Conservation (phyloP, 2,888 invertebrate species). For the Podabrus alpinus region DNA sequence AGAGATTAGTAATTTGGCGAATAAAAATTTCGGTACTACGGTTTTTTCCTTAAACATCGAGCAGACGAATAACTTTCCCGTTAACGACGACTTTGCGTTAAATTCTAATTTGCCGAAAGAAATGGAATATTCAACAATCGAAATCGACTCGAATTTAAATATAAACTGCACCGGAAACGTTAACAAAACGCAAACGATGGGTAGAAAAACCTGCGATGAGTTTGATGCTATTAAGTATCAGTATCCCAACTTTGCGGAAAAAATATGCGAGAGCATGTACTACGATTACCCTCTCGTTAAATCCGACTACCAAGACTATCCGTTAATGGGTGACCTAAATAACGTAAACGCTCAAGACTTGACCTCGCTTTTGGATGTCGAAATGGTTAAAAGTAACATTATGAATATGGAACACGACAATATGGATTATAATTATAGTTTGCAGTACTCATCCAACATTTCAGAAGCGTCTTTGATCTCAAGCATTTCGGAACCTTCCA, state of each 20-base stretch:
- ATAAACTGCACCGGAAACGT: slow-evolving; percentile 42
- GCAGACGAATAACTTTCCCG: slow-evolving; percentile 11
- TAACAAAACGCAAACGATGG: slow-evolving; percentile 44
- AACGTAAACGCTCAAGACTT: slow-evolving; percentile 58
- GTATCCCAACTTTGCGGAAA: slow-evolving; percentile 47
- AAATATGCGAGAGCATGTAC: slow-evolving; percentile 53
- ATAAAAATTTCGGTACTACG: slow-evolving; percentile 7
- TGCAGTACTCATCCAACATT: slow-evolving; percentile 33
- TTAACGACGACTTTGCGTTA: slow-evolving; percentile 20
- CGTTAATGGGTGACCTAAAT: slow-evolving; percentile 51
- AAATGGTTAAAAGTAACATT: slow-evolving; percentile 54
- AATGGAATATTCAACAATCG: slow-evolving; percentile 51
- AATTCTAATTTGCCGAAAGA: slow-evolving; percentile 44
- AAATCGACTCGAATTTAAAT: slow-evolving; percentile 43
- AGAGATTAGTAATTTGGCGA: background rate
- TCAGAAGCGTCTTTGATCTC: slow-evolving; percentile 43
- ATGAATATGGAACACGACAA: slow-evolving; percentile 41
- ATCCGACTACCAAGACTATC: slow-evolving; percentile 52
- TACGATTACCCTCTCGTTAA: slow-evolving; percentile 51
- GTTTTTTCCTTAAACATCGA: slow-evolving; percentile 19
- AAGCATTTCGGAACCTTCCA: slow-evolving; percentile 40
- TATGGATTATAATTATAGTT: slow-evolving; percentile 46
- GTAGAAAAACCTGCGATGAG: slow-evolving; percentile 41
- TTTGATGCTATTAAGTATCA: slow-evolving; percentile 43
- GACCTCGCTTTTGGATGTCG: slow-evolving; percentile 59